Conservation (phyloP, 2,113 vertebrate species). For the Microtus ochrogaster region DNA sequence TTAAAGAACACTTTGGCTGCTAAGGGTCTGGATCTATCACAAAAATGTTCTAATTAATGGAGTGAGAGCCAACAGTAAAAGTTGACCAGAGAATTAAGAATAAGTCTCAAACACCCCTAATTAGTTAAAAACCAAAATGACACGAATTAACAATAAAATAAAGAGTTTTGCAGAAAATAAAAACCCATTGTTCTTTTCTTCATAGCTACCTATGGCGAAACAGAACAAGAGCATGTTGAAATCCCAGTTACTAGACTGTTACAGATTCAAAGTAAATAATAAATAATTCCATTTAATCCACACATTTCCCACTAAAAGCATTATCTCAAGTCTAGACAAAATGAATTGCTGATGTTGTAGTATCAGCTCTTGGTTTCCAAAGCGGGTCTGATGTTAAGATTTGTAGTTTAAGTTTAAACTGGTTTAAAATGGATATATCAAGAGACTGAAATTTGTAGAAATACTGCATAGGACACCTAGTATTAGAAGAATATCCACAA, state of each 20-base stretch:
- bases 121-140: not conserved
- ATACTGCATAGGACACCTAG: not conserved
- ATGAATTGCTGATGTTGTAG: slow-evolving; percentile 20
- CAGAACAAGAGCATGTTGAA: not conserved
- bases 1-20: slow-evolving; percentile 28
- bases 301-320: slow-evolving; percentile 13
- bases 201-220: not conserved
- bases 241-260: slow-evolving; percentile 20
- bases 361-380: not conserved
- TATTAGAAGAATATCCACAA: not conserved
- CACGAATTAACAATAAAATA: not conserved
- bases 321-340: not conserved
- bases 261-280: slow-evolving; percentile 14
- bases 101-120: not conserved
- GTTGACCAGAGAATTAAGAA: slow-evolving; percentile 14
- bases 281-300: not conserved
- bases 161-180: not conserved
- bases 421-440: not conserved
- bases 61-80: slow-evolving; percentile 1
- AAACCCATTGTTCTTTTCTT: slow-evolving; percentile 1
- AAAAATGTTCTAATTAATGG: slow-evolving; percentile 5
- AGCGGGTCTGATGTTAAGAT: slow-evolving; percentile 23
- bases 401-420: slow-evolving; percentile 11
- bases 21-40: not conserved
- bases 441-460: not conserved